A percentile compares a stretch with the other conserved stretches of the same genome.
Conservation (phyloP, 2,888 invertebrate genomes). For the Ectemnius lituratus region DNA sequence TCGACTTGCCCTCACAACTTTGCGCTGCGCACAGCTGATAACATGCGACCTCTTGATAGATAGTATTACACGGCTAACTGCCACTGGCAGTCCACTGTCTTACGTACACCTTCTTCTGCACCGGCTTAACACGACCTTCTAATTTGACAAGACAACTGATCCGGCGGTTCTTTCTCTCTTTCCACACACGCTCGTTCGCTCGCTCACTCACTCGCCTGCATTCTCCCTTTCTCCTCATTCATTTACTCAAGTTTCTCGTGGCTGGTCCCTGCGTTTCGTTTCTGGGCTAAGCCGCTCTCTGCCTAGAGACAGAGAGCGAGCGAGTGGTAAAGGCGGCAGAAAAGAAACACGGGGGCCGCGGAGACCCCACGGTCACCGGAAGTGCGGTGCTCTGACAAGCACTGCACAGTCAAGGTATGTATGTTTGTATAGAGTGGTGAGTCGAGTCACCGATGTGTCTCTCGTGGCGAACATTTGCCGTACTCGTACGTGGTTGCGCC, state of each 20-base stretch:
- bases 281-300: slow-evolving; percentile 26
- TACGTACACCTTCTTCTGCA: background rate
- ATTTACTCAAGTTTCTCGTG: background rate
- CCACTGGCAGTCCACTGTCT: background rate
- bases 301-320: background rate
- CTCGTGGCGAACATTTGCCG: slow-evolving; percentile 5
- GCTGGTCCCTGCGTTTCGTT: background rate
- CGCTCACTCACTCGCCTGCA: background rate
- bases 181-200: background rate
- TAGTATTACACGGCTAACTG: slow-evolving; percentile 8
- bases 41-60: background rate
- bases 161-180: background rate
- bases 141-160: too few species aligned
- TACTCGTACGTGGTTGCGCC: too few species aligned
- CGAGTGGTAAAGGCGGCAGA: slow-evolving; percentile 30
- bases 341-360: slow-evolving; percentile 39
- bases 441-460: slow-evolving; percentile 9
- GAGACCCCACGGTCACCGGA: slow-evolving; percentile 66
- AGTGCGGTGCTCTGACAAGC: slow-evolving; percentile 69
- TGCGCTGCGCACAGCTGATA: slow-evolving; percentile 17
- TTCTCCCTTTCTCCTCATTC: background rate
- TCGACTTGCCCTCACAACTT: slow-evolving; percentile 18
- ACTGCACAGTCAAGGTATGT: slow-evolving; percentile 41
- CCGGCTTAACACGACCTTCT: background rate
- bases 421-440: slow-evolving; percentile 3